Evolutionary conservation across 1,140 invertebrate genomes (phyloP), one percentile per base, ranked within the genome.

Genomic region (Drosophila asahinai): DNA sequence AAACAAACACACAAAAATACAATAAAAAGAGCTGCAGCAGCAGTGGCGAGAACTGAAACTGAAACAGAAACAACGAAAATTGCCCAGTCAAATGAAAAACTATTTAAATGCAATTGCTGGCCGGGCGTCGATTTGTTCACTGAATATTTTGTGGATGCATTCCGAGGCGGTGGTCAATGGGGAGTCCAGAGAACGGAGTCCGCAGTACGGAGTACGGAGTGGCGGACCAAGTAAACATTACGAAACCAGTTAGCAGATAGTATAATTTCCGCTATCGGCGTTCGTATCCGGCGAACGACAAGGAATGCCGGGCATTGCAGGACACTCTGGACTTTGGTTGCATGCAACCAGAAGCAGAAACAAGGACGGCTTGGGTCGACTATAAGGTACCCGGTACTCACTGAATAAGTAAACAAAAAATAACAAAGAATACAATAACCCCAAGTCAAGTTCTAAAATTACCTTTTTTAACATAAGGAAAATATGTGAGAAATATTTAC

Each of bases 31-130:
- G 54, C 54, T 57, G 54, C 52, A 3, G 45, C 60, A 43, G 33
- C 19, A 42, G 47, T 36, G 36, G 48, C 55, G 19, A 42, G 36
- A 43, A 19, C 40, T 25, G 17, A 45, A 76, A 36, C 22, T 59
- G 43, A 55, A 48, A 73, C 22, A 65, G 42, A 54, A 48, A 74
- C 19, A 52, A 59, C 36, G 49, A 54, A 61, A 80, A 89, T 86
- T 87, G 83, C 65, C 40, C 81, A 87, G 84, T 89, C 81, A 81
- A 87, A 89, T 87, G 83, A 89, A 87, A 89, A 87, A 81, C 83
- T 89, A 83, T 87, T 87, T 87, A 90, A 87, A 89, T 89, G 81
- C 83, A 87, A 89, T 87, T 87, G 84, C 81, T 89, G 84, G 77
- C 83, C 84, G 77, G 78, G 77, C 68, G 84, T 84, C 83, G 83